These are phyloP conservation scores for Mustela erminea DNA, from an alignment of 2,797 vertebrate genomes.

Conservation along the genomic window DNA sequence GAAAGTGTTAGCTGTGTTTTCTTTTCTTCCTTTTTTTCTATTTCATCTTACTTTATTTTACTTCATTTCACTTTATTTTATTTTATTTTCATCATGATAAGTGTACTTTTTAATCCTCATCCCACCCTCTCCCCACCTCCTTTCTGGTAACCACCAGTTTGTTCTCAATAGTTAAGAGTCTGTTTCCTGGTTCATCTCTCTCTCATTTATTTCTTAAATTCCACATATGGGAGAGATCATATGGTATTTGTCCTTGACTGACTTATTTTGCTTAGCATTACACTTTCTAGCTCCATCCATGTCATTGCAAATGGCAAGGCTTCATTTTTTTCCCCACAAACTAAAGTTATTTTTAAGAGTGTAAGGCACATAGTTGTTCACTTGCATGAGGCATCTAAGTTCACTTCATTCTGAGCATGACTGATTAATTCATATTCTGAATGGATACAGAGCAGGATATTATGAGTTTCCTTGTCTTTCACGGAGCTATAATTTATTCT, in stretches of 20 bases:
- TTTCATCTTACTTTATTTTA: not conserved
- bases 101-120: not conserved
- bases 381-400: not conserved
- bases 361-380: not conserved
- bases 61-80: not conserved
- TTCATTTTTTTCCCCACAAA: not conserved
- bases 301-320: not conserved
- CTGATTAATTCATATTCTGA: not conserved
- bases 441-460: not conserved
- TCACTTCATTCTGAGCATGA: not conserved
- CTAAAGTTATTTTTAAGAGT: constrained; percentile 15
- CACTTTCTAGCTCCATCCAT: not conserved
- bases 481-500: not conserved
- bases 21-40: constrained; percentile 88
- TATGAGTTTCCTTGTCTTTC: not conserved
- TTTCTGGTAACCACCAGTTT: not conserved
- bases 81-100: not conserved
- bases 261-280: not conserved
- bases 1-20: constrained; percentile 98
- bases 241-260: not conserved
- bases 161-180: not conserved
- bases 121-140: not conserved
- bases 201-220: not conserved
- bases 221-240: not conserved
- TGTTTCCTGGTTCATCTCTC: not conserved